Percentiles rank a stretch among this genome's conserved stretches.
Evolutionary conservation across 2,113 vertebrate species (phyloP).

Genomic region (Pavo muticus): DNA sequence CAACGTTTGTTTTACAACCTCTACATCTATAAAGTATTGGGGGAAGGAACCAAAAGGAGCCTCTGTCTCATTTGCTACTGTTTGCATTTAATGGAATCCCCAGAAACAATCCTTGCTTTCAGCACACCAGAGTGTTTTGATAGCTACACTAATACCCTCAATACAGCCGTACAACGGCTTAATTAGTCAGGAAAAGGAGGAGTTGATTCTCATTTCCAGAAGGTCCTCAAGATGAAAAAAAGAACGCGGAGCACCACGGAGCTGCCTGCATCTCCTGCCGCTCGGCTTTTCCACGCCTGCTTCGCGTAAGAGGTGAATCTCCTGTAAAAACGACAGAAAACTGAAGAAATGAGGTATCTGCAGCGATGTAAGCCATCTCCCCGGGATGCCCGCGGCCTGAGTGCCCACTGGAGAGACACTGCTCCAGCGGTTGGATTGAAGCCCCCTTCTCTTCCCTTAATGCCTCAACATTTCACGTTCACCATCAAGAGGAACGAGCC

Average conservation of each 20-base stretch:
- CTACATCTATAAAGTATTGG: background rate
- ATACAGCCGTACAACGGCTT: constrained; percentile 5
- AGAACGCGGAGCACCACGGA: background rate
- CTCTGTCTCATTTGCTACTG: background rate
- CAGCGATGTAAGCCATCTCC: constrained; percentile 12
- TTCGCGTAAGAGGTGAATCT: background rate
- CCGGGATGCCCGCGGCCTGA: background rate
- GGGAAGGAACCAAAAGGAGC: background rate
- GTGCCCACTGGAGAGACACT: background rate
- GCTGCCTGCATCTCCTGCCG: background rate
- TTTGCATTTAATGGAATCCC: background rate
- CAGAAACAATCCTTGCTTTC: constrained; percentile 3
- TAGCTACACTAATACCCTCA: constrained; percentile 17
- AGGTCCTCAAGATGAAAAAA: constrained; percentile 25
- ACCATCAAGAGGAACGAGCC: constrained; percentile 5
- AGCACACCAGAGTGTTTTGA: background rate
- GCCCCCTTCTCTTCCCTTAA: constrained; percentile 12
- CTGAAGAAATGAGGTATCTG: constrained; percentile 49
- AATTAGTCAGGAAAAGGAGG: constrained; percentile 56
- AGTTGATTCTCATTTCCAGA: constrained; percentile 24
- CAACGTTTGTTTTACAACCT: background rate
- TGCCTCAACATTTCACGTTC: constrained; percentile 6
- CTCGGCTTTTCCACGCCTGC: constrained; percentile 12
- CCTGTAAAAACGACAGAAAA: background rate
- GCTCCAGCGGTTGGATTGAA: background rate